A percentile compares a stretch with the other conserved stretches of the same genome.
Conservation (phyloP, 2,888 invertebrate genomes). For the Lottia gigantea region DNA sequence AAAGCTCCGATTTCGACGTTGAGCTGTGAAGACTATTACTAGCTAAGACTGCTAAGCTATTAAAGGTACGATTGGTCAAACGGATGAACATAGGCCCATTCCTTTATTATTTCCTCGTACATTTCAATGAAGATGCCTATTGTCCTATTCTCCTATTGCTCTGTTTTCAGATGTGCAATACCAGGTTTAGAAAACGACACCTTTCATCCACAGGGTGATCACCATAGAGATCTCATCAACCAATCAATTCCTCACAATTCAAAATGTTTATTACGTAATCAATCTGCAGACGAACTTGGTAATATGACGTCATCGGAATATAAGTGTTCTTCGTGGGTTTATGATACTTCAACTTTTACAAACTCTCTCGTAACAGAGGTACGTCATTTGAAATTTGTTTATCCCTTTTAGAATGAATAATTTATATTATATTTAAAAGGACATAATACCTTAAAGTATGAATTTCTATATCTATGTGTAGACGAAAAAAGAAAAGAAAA, state of each 20-base stretch:
- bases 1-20: too few relatives aligned
- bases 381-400: not conserved
- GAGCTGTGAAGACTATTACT: too few relatives aligned
- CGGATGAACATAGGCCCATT: too few relatives aligned
- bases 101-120: too few relatives aligned
- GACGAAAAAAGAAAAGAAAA: too few relatives aligned
- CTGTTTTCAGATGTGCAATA: not conserved
- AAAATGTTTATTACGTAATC: slow-evolving; percentile 19
- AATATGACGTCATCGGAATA: slow-evolving; percentile 5
- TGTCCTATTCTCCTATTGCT: too few relatives aligned
- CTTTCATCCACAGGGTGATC: not conserved
- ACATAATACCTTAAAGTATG: too few relatives aligned
- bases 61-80: too few relatives aligned
- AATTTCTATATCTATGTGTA: too few relatives aligned
- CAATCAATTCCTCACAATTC: slow-evolving; percentile 23
- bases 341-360: not conserved
- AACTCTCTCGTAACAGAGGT: not conserved
- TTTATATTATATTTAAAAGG: too few relatives aligned
- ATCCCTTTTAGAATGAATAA: too few relatives aligned
- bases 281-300: slow-evolving; percentile 23
- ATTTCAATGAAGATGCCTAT: not conserved
- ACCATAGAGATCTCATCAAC: slow-evolving; percentile 11
- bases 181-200: not conserved
- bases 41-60: too few relatives aligned
- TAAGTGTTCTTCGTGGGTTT: not conserved